phyloP scores from a whole-genome alignment of 2,888 invertebrate species.

The Drosophila diplacantha region DNA sequence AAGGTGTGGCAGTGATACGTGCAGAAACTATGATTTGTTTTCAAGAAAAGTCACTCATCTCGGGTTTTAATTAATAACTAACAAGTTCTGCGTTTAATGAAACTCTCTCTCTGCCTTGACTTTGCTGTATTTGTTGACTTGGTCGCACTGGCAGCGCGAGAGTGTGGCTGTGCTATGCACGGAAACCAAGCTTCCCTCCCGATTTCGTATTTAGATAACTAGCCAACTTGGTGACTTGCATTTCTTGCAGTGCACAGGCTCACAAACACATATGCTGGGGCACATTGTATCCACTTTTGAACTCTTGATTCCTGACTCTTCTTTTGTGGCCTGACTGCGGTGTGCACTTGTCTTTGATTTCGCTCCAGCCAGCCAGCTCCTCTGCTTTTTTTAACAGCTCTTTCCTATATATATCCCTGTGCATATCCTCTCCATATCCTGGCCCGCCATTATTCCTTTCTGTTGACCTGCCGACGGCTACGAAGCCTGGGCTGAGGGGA shows the following conservation, averaged over 20 bases:
- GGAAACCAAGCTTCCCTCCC: neutral
- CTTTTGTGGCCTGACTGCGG: constrained; percentile 52
- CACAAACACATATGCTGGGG: constrained; percentile 8
- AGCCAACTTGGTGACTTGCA: neutral
- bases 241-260: constrained; percentile 1
- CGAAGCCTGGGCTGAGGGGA: constrained; percentile 24
- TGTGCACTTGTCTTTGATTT: constrained; percentile 61
- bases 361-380: constrained; percentile 4
- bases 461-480: constrained; percentile 55
- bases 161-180: neutral
- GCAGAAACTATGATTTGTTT: neutral
- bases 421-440: neutral
- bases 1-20: neutral
- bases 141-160: neutral
- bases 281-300: constrained; percentile 43
- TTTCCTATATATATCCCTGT: neutral
- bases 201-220: neutral
- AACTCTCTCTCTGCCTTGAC: neutral
- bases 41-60: neutral
- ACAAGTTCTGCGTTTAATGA: neutral
- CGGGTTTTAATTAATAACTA: neutral
- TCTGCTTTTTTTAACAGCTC: constrained; percentile 10
- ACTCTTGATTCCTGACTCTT: constrained; percentile 62
- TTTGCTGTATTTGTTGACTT: neutral
- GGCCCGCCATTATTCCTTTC: constrained; percentile 14